These are phyloP conservation scores for Thinocorus orbignyianus DNA, from an alignment of 2,113 vertebrate species.

Conservation along the genomic window DNA sequence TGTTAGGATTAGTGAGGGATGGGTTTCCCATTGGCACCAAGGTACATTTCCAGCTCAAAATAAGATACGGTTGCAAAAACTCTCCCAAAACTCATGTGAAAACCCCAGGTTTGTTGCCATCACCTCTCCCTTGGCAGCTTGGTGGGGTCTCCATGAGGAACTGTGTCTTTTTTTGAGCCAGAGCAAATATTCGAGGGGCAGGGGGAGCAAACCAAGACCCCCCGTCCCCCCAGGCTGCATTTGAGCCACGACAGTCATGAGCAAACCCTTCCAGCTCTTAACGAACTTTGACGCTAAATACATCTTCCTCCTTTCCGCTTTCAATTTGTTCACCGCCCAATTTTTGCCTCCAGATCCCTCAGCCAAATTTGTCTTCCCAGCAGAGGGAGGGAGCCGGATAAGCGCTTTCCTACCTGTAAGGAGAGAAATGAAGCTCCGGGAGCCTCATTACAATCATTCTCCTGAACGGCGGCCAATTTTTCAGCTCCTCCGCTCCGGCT, in stretches of 20 bases:
- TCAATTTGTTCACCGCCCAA: background rate
- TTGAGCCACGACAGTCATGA: background rate
- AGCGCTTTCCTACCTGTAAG: background rate
- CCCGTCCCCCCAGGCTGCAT: background rate
- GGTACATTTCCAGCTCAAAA: background rate
- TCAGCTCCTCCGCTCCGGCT: background rate
- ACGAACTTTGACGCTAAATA: background rate
- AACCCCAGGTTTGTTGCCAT: background rate
- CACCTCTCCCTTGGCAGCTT: background rate
- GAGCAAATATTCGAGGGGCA: fast-evolving
- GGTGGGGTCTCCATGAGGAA: background rate
- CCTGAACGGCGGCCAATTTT: background rate
- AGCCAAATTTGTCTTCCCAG: background rate
- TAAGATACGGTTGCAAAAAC: background rate
- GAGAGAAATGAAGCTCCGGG: background rate
- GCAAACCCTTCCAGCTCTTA: background rate
- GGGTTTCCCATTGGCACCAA: fast-evolving
- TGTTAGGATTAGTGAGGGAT: background rate
- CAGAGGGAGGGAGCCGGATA: background rate
- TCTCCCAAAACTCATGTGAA: background rate
- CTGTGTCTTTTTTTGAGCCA: background rate
- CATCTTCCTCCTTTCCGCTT: background rate
- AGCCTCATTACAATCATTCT: background rate
- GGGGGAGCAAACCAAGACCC: background rate
- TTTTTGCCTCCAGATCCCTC: background rate